Base-by-base conservation (phyloP, 2,113 vertebrate genomes). In the Pithys albifrons region DNA sequence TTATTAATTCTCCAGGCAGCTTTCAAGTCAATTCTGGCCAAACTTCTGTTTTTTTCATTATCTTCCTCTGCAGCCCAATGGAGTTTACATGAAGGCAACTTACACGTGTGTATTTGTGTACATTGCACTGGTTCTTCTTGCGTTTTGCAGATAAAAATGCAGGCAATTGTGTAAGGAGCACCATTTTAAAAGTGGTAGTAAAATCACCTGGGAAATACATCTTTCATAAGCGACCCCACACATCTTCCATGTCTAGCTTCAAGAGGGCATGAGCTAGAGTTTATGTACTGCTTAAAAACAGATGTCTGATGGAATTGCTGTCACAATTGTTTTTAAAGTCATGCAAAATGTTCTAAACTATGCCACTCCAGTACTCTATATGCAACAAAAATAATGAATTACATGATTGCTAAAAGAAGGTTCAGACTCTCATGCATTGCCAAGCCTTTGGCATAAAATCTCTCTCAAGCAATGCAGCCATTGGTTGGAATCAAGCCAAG, bases 321-420 rank as follows among this genome's bases (percentile, higher is more conserved):
- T 57, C 49, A 74, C 33, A 35, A 46, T 31, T 88, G 61, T 51
- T 80, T 43, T 77, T 73, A 28, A 95, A 81, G 48, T 75, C 52
- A 89, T 0, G 1, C 24, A 91, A 92, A 84, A 81, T 81, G 52
- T 45, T 69, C 57, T 54, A 33, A 78, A 49, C 43, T 72, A 59
- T 49, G 19, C 35, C 81, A 55, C 28, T 86, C 15, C 66, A 78
- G 57, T 55, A 89, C 35, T 52, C 73, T 55, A 67, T 69, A 78
- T 89, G 25, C 72, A 94, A 77, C 41, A 91, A 92, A 91, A 89
- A 61, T 65, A 93, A 88, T 27, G 2, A 95, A 87, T 52, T 89
- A 85, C 35, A 58, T 58, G 35, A 89, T 39, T 66, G 67, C 33
- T 62, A 66, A 82, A 94, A 93, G 52, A 82, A 29, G 33, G 20